Conservation (phyloP, 2,888 invertebrate genomes). For the Heliconius cydno region DNA sequence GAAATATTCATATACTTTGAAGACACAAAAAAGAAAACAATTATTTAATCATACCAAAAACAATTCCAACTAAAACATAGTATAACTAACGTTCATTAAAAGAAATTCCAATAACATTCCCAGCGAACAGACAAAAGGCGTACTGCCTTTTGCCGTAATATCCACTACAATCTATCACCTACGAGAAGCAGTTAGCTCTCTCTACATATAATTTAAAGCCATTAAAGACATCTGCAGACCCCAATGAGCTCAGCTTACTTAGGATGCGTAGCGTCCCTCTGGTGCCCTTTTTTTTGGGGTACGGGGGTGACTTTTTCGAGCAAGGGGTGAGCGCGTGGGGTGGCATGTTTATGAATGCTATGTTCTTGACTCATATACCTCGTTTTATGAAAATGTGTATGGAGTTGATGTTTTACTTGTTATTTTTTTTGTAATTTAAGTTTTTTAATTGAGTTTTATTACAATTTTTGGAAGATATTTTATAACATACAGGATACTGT, state of each 20-base stretch:
- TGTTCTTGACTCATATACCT: conserved; percentile 81
- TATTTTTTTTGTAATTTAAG: conserved; percentile 57
- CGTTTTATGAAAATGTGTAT: conserved; percentile 78
- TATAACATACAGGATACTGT: too few relatives aligned
- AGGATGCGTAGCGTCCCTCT: conserved; percentile 80
- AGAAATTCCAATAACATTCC: conserved; percentile 40
- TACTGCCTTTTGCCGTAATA: conserved; percentile 42
- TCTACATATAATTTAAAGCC: conserved; percentile 83
- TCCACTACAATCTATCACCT: conserved; percentile 72
- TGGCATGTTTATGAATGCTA: conserved; percentile 74
- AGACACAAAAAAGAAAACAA: background rate
- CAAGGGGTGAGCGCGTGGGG: conserved; percentile 81
- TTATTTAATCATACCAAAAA: background rate
- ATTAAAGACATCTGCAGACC: conserved; percentile 83
- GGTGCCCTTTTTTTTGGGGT: conserved; percentile 81
- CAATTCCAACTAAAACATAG: background rate
- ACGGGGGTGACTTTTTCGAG: conserved; percentile 82
- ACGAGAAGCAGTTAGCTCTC: conserved; percentile 76
- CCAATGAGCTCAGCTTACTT: conserved; percentile 79
- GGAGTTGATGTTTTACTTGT: conserved; percentile 73
- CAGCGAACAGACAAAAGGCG: conserved; percentile 40
- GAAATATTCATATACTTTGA: too few relatives aligned
- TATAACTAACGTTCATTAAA: conserved; percentile 1
- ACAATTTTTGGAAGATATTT: too few relatives aligned
- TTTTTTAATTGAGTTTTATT: too few relatives aligned